A percentile compares a stretch with the other conserved stretches of the same genome.
Evolutionary conservation across 2,888 invertebrate genomes (phyloP).

Genomic region (Crocallis elinguaria): DNA sequence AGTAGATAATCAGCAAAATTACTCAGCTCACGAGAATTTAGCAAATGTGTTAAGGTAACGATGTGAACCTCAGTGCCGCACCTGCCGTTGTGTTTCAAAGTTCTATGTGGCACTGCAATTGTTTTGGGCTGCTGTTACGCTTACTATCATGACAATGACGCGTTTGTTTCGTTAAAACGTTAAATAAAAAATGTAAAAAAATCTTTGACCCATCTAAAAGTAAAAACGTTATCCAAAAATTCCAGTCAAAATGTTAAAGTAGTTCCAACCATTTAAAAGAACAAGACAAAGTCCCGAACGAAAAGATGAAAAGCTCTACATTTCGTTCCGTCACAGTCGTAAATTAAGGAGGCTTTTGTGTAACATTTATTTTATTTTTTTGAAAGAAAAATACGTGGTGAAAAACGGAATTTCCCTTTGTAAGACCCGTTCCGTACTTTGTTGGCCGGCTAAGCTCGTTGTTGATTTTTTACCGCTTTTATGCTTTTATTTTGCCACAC

Average conservation of each 20-base stretch:
- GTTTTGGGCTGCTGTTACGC: no score
- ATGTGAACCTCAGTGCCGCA: no score
- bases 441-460: constrained; percentile 22
- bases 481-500: background rate
- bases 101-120: no score
- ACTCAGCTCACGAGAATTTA: no score
- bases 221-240: background rate
- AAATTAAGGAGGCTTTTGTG: constrained; percentile 33
- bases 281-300: constrained; percentile 16
- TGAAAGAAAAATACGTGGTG: constrained; percentile 34
- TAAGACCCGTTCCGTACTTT: constrained; percentile 22
- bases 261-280: constrained; percentile 10
- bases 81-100: no score
- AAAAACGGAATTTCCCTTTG: constrained; percentile 32
- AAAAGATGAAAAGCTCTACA: constrained; percentile 24
- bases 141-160: no score
- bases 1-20: no score
- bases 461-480: constrained; percentile 26
- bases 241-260: background rate
- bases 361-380: constrained; percentile 27
- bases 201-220: no score
- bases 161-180: no score
- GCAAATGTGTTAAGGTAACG: no score
- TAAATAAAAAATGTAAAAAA: no score
- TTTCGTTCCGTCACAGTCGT: constrained; percentile 26